Base-by-base conservation (phyloP, 2,797 vertebrate genomes). In the Bovichtus diacanthus region DNA sequence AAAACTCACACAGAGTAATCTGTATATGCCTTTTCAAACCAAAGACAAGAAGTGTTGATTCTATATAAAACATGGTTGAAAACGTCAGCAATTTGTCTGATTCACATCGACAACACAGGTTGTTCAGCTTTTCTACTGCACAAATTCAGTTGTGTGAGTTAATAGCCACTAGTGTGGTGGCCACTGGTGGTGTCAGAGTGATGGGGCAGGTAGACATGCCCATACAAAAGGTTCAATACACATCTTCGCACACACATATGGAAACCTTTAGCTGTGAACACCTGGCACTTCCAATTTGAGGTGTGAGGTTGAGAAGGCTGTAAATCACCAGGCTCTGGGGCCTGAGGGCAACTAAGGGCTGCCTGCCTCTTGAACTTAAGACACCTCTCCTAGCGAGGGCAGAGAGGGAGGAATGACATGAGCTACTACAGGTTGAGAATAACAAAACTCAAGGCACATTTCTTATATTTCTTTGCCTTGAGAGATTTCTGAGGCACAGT, bases 291-390 rank as follows among this genome's bases (percentile, higher is more conserved):
- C 55, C 63, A 74, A 56, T 80, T 25, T 67, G 65, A 76, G n/a
- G 72, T 65, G 75, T 70, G 79, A 73, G 64, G 70, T 60, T 55
- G 76, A 70, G 63, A 76, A 50, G 76, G 68, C 73, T 83, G 81
- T 90, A 87, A 89, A 90, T 89, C 80, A 80, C 1, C 16, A 19
- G 49, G 41, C 72, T 83, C 29, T 27, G 53, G 38, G 10, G 78
- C 87, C 86, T 31, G 66, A 70, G 77, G 88, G 54, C 69, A 62
- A 50, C 74, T 47, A 21, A 82, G 46, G 34, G 44, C 70, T 49
- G 62, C 21, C 72, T 78, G 43, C 68, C 49, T 62, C 63, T 63
- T 86, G 74, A 86, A 86, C 76, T 69, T 53, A 46, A n/a, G 4
- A 65, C 73, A 61, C 44, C 67, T 78, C 61, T 63, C 15, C 49